A percentile compares a stretch with the other conserved stretches of the same genome.
Evolutionary conservation across 2,888 invertebrate genomes (phyloP).

Genomic region (Calephelis perditalis): DNA sequence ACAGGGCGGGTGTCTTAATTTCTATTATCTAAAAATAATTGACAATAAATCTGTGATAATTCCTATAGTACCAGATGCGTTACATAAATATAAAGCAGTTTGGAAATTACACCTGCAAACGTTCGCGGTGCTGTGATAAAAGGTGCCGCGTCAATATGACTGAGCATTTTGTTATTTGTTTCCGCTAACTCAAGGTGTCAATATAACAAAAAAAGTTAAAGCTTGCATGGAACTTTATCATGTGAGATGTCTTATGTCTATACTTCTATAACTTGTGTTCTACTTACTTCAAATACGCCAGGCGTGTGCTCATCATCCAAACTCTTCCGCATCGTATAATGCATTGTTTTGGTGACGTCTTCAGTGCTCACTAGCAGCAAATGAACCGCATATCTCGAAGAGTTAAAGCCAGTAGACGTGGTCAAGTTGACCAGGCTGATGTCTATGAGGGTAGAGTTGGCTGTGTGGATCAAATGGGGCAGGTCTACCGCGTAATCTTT

Average conservation of each 20-base stretch:
- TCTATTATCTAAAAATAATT: constrained; percentile 66
- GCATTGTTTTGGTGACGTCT: constrained; percentile 50
- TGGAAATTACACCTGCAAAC: too few relatives aligned
- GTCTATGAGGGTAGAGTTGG: constrained; percentile 81
- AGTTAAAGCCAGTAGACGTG: constrained; percentile 58
- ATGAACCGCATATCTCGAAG: constrained; percentile 80
- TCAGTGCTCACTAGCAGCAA: constrained; percentile 73
- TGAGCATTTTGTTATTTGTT: too few relatives aligned
- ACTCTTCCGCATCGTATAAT: constrained; percentile 66
- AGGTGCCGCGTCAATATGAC: too few relatives aligned
- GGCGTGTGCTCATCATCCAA: constrained; percentile 87
- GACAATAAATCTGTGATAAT: neutral
- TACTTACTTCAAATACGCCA: constrained; percentile 81
- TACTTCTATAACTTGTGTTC: too few relatives aligned
- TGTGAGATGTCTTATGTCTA: neutral
- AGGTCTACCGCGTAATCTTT: constrained; percentile 67
- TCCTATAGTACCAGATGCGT: too few relatives aligned
- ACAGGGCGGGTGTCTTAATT: constrained; percentile 66
- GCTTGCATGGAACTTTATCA: too few relatives aligned
- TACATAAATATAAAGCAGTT: too few relatives aligned
- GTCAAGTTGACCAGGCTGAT: constrained; percentile 76
- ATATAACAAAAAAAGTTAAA: too few relatives aligned
- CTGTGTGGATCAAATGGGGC: constrained; percentile 82
- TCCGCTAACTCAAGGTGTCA: too few relatives aligned
- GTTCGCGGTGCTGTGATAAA: too few relatives aligned